Percentiles rank a stretch among this genome's conserved stretches.
These are phyloP conservation scores for Peromyscus melanophrys DNA, from an alignment of 2,797 vertebrate genomes.

Conservation along the genomic window DNA sequence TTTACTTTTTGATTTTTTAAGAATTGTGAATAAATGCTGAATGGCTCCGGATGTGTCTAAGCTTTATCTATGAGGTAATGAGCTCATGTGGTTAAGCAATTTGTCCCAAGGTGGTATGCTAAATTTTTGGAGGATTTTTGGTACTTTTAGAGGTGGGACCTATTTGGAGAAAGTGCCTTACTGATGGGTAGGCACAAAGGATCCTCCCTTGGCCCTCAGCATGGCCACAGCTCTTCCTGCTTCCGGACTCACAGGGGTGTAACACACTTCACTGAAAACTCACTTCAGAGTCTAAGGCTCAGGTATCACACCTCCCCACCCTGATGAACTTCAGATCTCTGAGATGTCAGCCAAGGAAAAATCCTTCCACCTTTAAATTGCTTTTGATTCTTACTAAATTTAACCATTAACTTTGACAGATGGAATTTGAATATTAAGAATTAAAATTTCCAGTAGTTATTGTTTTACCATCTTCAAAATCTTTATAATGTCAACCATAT, in stretches of 20 bases:
- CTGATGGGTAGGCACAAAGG: background rate
- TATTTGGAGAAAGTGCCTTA: background rate
- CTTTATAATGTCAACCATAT: background rate
- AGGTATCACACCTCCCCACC: no score
- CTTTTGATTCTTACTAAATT: background rate
- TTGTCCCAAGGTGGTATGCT: no score
- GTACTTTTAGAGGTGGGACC: no score
- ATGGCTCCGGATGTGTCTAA: background rate
- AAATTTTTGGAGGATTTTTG: background rate
- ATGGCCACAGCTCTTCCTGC: background rate
- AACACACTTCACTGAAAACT: background rate
- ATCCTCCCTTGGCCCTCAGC: background rate
- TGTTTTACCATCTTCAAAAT: background rate
- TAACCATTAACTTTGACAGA: background rate
- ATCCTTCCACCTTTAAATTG: background rate
- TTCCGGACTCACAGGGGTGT: no score
- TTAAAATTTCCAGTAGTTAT: background rate
- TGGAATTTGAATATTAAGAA: background rate
- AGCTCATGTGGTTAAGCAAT: background rate
- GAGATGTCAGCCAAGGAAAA: background rate
- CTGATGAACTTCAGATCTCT: background rate
- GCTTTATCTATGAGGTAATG: background rate
- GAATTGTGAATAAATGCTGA: background rate
- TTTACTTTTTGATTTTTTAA: background rate
- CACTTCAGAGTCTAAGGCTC: background rate